Conservation (phyloP, 1,140 invertebrate genomes). For the Penaeus chinensis region DNA sequence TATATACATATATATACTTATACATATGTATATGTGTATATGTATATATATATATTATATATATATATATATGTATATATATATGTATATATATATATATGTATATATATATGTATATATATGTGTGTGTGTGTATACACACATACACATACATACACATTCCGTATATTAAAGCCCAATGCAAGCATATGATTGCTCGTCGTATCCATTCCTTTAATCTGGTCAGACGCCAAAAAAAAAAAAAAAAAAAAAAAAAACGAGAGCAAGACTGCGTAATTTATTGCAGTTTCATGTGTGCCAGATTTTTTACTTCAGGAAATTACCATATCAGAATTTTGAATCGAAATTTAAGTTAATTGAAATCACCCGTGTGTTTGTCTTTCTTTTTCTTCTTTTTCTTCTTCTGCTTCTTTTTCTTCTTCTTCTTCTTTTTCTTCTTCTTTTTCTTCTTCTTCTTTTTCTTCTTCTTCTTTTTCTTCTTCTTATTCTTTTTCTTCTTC, state of each 20-base stretch:
- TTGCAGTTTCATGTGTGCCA: too few species aligned
- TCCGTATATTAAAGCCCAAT: background rate
- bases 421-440: background rate
- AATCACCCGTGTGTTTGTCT: too few species aligned
- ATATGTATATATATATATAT: background rate
- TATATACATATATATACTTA: too few species aligned
- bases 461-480: too few species aligned
- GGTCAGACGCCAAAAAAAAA: background rate
- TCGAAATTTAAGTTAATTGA: too few species aligned
- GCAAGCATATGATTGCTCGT: too few species aligned
- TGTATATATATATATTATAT: background rate
- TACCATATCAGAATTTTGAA: too few species aligned
- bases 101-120: conserved; percentile 8
- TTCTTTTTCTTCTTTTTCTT: too few species aligned
- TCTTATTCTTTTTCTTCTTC: too few species aligned
- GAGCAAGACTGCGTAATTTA: background rate
- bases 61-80: background rate
- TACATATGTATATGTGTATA: background rate
- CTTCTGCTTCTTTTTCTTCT: background rate
- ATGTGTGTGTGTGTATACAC: background rate
- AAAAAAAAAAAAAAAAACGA: background rate
- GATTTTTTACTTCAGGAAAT: too few species aligned
- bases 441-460: background rate
- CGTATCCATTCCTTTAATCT: too few species aligned
- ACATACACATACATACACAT: background rate